Conservation (phyloP, 2,888 invertebrate genomes). For the Dascillus cervinus region DNA sequence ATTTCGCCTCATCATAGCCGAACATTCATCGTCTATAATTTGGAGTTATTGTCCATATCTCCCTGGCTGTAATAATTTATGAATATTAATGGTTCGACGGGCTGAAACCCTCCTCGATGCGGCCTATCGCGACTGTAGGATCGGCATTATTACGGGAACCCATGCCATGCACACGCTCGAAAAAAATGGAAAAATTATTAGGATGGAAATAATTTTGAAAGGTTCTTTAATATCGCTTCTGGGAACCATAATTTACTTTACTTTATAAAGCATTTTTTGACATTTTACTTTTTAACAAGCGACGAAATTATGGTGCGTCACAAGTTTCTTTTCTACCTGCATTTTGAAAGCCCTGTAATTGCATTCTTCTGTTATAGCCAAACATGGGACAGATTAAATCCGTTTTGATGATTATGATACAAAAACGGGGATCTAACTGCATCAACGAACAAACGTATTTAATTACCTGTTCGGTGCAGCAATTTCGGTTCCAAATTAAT, state of each 20-base stretch:
- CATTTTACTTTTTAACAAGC: no score
- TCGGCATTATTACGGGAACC: conserved; percentile 18
- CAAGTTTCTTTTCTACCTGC: no score
- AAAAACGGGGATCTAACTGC: no score
- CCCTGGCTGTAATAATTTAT: conserved; percentile 33
- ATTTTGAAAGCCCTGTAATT: no score
- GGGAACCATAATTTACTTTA: conserved; percentile 13
- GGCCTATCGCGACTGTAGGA: conserved; percentile 16
- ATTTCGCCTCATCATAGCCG: conserved; percentile 16
- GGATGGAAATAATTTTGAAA: conserved; percentile 17
- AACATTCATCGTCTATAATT: conserved; percentile 32
- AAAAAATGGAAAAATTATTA: conserved; percentile 17
- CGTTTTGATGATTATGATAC: no score
- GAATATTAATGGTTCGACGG: conserved; percentile 30
- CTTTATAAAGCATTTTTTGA: no score
- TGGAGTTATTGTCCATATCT: conserved; percentile 38
- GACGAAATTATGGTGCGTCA: no score
- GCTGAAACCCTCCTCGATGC: conserved; percentile 17
- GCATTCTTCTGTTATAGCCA: no score
- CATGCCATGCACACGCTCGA: conserved; percentile 16
- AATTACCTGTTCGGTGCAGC: no score
- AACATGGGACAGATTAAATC: no score
- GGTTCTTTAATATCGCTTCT: conserved; percentile 16
- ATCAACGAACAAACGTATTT: no score
- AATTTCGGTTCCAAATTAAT: no score